Base-by-base conservation (phyloP, 2,113 vertebrate genomes). In the Lepus timidus region DNA sequence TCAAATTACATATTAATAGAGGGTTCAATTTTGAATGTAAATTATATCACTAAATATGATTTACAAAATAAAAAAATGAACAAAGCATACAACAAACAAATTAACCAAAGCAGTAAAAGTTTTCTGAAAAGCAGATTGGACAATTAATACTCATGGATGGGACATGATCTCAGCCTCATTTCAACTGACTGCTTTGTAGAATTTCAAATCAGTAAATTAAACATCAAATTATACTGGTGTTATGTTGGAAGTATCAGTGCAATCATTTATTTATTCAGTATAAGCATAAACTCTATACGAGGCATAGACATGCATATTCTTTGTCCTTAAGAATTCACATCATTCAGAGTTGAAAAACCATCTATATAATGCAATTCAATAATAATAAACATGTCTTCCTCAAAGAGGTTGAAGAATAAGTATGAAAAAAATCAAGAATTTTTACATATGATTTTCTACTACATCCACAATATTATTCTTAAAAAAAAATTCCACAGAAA, bases 11-110 rank as follows among this genome's bases (percentile, higher is more conserved):
- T 81, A 62, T 61, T 65, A 71, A 78, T 44, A 82, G 76, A 64
- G 25, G 14, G 9, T 49, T 3, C 8, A 73, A 20, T 62, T 94
- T 83, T 68, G 65, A 75, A 90, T 90, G 61, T 82, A 52, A 78
- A 90, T 70, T 81, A 29, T 65, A 27, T 9, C n/a, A 81, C 7
- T 85, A n/a, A 85, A 67, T 52, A 61, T 78, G 36, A 93, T 85
- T n/a, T 88, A 44, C 22, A 93, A 71, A 81, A 61, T 44, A 81
- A 91, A 83, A 4, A 86, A 90, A 75, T 49, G 13, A 65, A 67
- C 9, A 90, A 91, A 68, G 0, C 14, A 68, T 86, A 2, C 23
- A 75, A 51, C 80, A 55, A 85, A 33, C 12, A 91, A 85, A 84
- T 23, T 73, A 52, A 80, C 8, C 13, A 78, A 75, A 62, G 87